Evolutionary conservation across 2,888 invertebrate species (phyloP).

Genomic region (Timandra comae): DNA sequence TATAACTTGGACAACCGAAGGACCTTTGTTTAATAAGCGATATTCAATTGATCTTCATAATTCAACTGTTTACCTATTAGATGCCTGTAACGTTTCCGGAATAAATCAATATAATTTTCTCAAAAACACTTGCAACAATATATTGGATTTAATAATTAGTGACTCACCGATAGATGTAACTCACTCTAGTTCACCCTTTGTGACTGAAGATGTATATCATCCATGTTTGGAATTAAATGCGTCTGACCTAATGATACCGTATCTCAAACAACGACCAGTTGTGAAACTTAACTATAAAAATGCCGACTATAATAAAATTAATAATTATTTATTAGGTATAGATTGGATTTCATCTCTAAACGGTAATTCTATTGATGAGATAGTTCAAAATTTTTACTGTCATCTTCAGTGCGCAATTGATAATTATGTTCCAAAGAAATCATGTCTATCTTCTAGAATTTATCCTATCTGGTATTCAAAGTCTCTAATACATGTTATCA

Average conservation of each 20-base stretch:
- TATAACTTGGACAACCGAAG: not conserved
- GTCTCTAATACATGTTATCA: not conserved
- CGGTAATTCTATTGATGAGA: not conserved
- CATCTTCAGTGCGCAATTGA: not conserved
- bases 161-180: not conserved
- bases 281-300: not conserved
- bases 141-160: not conserved
- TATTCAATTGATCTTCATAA: not conserved
- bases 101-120: not conserved
- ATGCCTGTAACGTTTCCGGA: not conserved
- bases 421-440: not conserved
- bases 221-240: not conserved
- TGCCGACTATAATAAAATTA: not conserved
- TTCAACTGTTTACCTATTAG: not conserved
- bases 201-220: not conserved
- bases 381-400: not conserved
- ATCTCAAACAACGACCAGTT: not conserved
- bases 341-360: not conserved
- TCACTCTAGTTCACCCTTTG: not conserved
- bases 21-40: not conserved
- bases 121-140: not conserved
- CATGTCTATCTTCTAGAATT: not conserved
- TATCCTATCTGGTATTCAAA: not conserved
- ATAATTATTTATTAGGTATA: not conserved
- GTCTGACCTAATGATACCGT: not conserved